These are phyloP conservation scores for Ia io DNA, from an alignment of 2,113 vertebrate species.

Conservation along the genomic window DNA sequence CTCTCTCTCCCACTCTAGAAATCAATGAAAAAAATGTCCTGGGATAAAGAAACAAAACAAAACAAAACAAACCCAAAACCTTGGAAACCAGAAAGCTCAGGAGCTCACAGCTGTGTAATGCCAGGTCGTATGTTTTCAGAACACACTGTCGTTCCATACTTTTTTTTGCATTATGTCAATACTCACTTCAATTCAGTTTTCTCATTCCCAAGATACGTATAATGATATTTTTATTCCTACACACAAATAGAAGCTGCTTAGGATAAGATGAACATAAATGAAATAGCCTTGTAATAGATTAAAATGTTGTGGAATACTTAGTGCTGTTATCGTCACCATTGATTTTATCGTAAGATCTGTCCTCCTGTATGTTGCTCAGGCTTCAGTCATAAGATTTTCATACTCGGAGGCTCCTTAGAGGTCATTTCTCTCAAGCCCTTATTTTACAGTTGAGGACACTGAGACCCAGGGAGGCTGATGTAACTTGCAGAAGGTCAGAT, in stretches of 20 bases:
- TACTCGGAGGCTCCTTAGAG: not conserved
- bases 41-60: not conserved
- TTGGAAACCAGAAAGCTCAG: not conserved
- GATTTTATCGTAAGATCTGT: not conserved
- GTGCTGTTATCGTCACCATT: not conserved
- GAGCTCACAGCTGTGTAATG: not conserved
- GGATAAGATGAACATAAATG: not conserved
- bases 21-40: not conserved
- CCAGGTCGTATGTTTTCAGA: not conserved
- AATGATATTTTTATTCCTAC: not conserved
- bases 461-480: not conserved
- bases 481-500: not conserved
- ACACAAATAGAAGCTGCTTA: not conserved
- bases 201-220: not conserved
- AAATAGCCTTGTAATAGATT: not conserved
- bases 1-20: no score
- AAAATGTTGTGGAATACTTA: not conserved
- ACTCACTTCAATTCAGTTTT: not conserved
- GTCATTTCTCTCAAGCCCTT: not conserved
- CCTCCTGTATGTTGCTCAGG: not conserved
- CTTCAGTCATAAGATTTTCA: not conserved
- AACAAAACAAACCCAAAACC: not conserved
- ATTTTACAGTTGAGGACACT: conserved; percentile 10
- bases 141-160: not conserved
- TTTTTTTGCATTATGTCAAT: not conserved